phyloP scores from a whole-genome alignment of 2,888 invertebrate genomes.

The Miltochrista miniata region DNA sequence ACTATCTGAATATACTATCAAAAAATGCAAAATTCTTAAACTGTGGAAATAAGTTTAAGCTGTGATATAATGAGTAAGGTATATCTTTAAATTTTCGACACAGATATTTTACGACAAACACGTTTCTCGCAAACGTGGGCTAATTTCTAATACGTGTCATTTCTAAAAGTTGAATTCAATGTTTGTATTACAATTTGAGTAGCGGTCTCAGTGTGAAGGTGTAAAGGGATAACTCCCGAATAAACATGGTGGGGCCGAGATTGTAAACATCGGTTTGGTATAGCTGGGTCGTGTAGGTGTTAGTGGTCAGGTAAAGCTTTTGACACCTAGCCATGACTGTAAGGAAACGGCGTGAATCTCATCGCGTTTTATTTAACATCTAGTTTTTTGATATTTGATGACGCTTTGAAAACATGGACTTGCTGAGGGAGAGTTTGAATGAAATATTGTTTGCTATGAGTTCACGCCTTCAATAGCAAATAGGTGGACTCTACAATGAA shows the following conservation, averaged over 20 bases:
- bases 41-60: too few species aligned
- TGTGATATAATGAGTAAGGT: too few species aligned
- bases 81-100: slow-evolving; percentile 10
- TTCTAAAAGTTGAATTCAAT: slow-evolving; percentile 55
- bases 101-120: slow-evolving; percentile 22
- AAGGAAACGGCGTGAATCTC: slow-evolving; percentile 71
- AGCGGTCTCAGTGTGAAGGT: slow-evolving; percentile 65
- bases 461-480: slow-evolving; percentile 24
- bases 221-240: slow-evolving; percentile 79
- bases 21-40: slow-evolving; percentile 7
- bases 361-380: slow-evolving; percentile 74
- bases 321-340: slow-evolving; percentile 75
- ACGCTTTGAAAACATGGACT: slow-evolving; percentile 49
- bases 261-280: slow-evolving; percentile 64
- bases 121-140: slow-evolving; percentile 33
- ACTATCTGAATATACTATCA: slow-evolving; percentile 16
- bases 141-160: slow-evolving; percentile 53
- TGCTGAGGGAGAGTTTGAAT: slow-evolving; percentile 52
- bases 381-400: slow-evolving; percentile 62
- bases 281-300: slow-evolving; percentile 68
- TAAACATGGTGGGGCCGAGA: slow-evolving; percentile 71
- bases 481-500: slow-evolving; percentile 20
- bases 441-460: slow-evolving; percentile 40
- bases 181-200: slow-evolving; percentile 74
- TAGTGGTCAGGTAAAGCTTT: slow-evolving; percentile 79